phyloP scores from a whole-genome alignment of 2,797 vertebrate species.

The Caiman crocodilus region DNA sequence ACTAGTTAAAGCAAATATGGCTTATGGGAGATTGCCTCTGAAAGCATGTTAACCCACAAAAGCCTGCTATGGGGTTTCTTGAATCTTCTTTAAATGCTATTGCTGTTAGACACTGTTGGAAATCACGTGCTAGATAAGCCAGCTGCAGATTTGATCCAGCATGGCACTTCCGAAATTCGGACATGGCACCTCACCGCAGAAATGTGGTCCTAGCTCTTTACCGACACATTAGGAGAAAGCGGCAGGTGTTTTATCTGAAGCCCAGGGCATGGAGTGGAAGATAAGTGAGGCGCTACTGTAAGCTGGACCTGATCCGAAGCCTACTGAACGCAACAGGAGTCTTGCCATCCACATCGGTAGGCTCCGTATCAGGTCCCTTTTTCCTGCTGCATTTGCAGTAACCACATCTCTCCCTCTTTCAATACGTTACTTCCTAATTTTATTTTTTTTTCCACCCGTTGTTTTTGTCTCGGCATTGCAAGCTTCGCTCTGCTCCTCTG shows the following conservation, averaged over 20 bases:
- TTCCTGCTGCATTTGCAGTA: neutral
- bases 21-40: neutral
- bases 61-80: neutral
- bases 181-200: neutral
- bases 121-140: neutral
- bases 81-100: neutral
- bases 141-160: neutral
- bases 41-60: neutral
- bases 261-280: neutral
- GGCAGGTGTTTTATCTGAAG: neutral
- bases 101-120: neutral
- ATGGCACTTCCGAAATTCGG: neutral
- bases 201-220: neutral
- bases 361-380: neutral
- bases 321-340: neutral
- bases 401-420: neutral
- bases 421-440: fast-evolving
- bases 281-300: neutral
- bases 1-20: neutral
- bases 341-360: neutral
- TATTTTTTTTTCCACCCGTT: neutral
- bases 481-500: neutral
- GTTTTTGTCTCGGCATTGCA: neutral
- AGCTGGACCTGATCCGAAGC: neutral
- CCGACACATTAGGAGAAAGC: too few species aligned